Percentiles rank a stretch among this genome's conserved stretches.
These are phyloP conservation scores for Lepidurus packardi DNA, from an alignment of 1,140 invertebrate genomes.

Conservation along the genomic window DNA sequence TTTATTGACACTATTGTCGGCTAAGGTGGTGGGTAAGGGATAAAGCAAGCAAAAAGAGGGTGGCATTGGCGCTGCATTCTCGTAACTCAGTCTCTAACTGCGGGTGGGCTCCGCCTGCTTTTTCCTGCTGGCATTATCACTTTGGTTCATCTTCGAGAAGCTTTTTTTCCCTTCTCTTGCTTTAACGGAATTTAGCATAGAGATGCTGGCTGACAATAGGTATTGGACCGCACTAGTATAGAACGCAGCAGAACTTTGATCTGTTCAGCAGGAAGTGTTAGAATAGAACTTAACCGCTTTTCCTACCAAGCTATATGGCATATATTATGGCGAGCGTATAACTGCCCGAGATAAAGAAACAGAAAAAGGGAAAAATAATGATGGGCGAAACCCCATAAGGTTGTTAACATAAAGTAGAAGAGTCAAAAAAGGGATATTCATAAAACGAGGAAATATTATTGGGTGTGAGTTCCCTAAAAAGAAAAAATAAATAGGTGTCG, in stretches of 20 bases:
- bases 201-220: not conserved
- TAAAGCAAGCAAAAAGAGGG: not conserved
- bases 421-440: not conserved
- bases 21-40: not conserved
- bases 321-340: not conserved
- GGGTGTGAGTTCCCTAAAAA: not conserved
- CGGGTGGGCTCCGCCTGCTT: slow-evolving; percentile 1
- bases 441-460: not conserved
- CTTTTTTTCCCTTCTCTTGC: not conserved
- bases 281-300: not conserved
- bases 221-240: not conserved
- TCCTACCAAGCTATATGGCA: not conserved
- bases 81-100: slow-evolving; percentile 14
- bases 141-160: not conserved
- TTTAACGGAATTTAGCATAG: not conserved
- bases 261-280: not conserved
- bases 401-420: not conserved
- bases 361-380: not conserved
- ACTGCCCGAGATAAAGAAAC: not conserved
- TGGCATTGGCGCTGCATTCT: not conserved
- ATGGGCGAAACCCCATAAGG: slow-evolving; percentile 1
- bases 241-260: not conserved
- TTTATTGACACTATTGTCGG: slow-evolving; percentile 12
- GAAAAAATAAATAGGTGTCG: not conserved
- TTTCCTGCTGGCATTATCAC: slow-evolving; percentile 2